Percentiles rank a stretch among this genome's conserved stretches.
These are phyloP conservation scores for Iphiclides podalirius DNA, from an alignment of 2,888 invertebrate species.

Conservation along the genomic window DNA sequence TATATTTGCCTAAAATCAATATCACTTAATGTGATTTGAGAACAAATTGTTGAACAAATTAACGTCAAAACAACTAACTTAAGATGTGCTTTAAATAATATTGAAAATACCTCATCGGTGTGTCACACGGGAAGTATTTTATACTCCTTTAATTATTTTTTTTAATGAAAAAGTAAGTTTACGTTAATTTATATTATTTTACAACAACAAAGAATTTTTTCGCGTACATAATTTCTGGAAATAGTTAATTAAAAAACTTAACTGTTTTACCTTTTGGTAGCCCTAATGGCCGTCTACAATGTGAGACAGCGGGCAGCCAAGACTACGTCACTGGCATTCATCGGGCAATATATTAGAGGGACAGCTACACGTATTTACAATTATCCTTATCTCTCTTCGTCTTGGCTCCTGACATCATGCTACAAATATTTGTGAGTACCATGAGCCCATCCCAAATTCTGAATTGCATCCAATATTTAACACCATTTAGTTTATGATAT, in stretches of 20 bases:
- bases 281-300: neutral
- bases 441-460: constrained; percentile 26
- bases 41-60: neutral
- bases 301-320: constrained; percentile 20
- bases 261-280: neutral
- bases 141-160: no score
- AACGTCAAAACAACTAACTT: constrained; percentile 1
- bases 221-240: neutral
- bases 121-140: no score
- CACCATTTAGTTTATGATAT: neutral
- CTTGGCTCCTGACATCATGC: constrained; percentile 65
- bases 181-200: no score
- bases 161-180: no score
- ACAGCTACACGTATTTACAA: constrained; percentile 74
- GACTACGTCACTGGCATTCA: constrained; percentile 33
- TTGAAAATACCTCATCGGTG: neutral
- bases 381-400: constrained; percentile 65
- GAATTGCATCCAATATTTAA: neutral
- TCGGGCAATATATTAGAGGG: constrained; percentile 57
- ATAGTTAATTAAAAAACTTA: no score
- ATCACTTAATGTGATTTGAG: constrained; percentile 2
- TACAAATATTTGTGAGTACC: constrained; percentile 65
- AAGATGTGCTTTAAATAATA: neutral
- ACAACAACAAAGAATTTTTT: no score
- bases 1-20: neutral